Percentiles rank a stretch among this genome's conserved stretches.
These are phyloP conservation scores for Leptopterna dolabrata DNA, from an alignment of 2,888 invertebrate genomes.

Conservation along the genomic window DNA sequence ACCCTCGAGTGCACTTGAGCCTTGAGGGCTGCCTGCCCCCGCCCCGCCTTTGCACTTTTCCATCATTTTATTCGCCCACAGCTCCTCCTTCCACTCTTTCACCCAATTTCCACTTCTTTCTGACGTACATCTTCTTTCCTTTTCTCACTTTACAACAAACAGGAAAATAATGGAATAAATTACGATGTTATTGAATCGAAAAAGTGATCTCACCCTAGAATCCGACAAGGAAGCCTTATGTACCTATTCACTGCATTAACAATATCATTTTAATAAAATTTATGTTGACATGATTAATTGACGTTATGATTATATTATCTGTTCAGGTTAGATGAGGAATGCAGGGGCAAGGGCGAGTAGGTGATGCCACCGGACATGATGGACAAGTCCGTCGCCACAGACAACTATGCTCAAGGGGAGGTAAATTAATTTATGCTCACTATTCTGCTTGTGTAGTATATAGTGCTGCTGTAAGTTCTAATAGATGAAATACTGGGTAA, in stretches of 20 bases:
- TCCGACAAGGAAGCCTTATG: no score
- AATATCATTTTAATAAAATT: no score
- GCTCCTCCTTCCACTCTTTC: neutral
- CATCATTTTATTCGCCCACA: neutral
- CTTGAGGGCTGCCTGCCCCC: neutral
- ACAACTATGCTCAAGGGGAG: conserved; percentile 67
- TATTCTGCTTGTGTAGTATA: no score
- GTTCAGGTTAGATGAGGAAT: conserved; percentile 59
- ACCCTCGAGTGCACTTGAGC: conserved; percentile 14
- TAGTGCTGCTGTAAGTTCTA: no score
- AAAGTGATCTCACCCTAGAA: no score
- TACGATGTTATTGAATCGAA: no score
- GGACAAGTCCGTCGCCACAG: conserved; percentile 80
- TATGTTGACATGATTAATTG: no score
- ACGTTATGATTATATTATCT: neutral
- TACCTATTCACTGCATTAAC: no score
- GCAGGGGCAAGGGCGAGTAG: conserved; percentile 55
- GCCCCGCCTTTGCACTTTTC: neutral
- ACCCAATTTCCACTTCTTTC: neutral
- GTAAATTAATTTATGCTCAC: conserved; percentile 56
- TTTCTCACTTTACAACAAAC: neutral
- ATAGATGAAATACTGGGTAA: no score
- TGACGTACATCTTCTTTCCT: neutral
- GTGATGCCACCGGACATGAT: conserved; percentile 67
- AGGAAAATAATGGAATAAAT: neutral